Conservation (phyloP, 2,888 invertebrate species). For the Scelioninae gen. 2 region DNA sequence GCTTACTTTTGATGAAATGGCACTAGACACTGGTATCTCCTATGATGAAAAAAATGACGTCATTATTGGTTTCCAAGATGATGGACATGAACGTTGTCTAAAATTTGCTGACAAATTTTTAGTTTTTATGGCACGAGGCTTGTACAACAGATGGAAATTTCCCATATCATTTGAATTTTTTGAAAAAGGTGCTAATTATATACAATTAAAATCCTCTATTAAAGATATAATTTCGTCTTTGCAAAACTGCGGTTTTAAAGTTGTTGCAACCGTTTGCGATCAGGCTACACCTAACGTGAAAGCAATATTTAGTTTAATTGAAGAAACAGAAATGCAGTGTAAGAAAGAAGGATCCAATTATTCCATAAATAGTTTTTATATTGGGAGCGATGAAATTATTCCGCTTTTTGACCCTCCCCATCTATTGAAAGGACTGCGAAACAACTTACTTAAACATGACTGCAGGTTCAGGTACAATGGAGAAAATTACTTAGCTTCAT, state of each 20-base stretch:
- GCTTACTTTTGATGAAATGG: slow-evolving; percentile 12
- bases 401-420: slow-evolving; percentile 5
- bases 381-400: not conserved
- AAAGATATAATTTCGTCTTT: not conserved
- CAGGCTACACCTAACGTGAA: slow-evolving; percentile 4
- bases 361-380: not conserved
- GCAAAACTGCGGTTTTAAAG: not conserved
- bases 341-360: too few species aligned
- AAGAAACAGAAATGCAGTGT: not conserved
- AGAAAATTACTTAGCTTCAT: not conserved
- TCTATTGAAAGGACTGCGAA: slow-evolving; percentile 4
- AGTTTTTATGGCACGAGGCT: slow-evolving; percentile 14
- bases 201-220: not conserved
- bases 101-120: slow-evolving; percentile 13
- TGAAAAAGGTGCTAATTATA: not conserved
- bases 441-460: slow-evolving; percentile 1
- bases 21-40: slow-evolving; percentile 6
- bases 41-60: slow-evolving; percentile 3
- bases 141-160: slow-evolving; percentile 15
- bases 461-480: not conserved
- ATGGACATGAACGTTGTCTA: not conserved
- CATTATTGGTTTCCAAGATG: slow-evolving; percentile 18
- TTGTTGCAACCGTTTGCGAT: slow-evolving; percentile 5
- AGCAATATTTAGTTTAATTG: slow-evolving; percentile 1
- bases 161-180: not conserved